Base-by-base conservation (phyloP, 2,888 invertebrate genomes). In the Omphaloscelis lunosa region DNA sequence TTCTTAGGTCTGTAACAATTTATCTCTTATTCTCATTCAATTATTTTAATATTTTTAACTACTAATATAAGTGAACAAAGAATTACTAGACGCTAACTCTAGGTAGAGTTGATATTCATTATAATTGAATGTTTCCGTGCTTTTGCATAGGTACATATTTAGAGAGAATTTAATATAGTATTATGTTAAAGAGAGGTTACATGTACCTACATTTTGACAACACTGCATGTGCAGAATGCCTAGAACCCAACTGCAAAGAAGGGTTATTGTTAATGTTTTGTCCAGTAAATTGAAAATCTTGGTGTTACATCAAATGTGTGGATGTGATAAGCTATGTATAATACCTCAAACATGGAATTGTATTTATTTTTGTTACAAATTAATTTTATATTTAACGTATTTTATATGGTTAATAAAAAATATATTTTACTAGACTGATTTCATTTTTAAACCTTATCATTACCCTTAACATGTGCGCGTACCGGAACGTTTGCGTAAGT, bases 351-450 rank as follows among this genome's bases (percentile, higher is more conserved):
- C 84, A 90, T 86, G 87, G 88, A 92, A 91, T 89, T 92, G 90
- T 91, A 92, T 90, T 91, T 91, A 89, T 90, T 90, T 92, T 90
- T 92, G 91, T 92, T 91, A 89, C 86, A 87, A 83, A 89, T 81
- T 89, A 89, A 77, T 89, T 90, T 91, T 91, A 86, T 90, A 89
- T 86, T 69, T 87, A 88, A 87, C 84, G 82, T 92, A 90, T 91
- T 91, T 90, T 90, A 88, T 89, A 90, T 90, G 87, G 88, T 92
- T 92, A 90, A 83, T 84, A 88, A 92, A 91, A 91, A 91, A 89
- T 87, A 79, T 85, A 87, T 83, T 75, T 66, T 48, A 83, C 3
- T 11, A 27, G 6, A 29, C 5, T 63, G 56, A 53, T 71, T 82
- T 77, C 11, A 69, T 78, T 79, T 62, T 17, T 51, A n/a, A 66